A percentile compares a stretch with the other conserved stretches of the same genome.
Evolutionary conservation across 2,113 vertebrate species (phyloP).

Genomic region (Caranx ignobilis): DNA sequence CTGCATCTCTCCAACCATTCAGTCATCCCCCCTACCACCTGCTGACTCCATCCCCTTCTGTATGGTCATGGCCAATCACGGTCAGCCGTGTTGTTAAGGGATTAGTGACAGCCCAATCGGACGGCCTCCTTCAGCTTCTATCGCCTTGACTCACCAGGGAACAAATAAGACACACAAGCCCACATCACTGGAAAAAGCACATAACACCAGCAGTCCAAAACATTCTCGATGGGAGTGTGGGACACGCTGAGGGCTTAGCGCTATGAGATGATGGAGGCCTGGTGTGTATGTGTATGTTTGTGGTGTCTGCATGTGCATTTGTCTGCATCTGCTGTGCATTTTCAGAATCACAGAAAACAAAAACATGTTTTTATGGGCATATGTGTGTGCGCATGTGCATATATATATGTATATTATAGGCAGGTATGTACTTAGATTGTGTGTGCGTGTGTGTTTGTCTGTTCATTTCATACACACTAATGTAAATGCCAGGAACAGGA

Average conservation of each 20-base stretch:
- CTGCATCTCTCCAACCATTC: conserved; percentile 59
- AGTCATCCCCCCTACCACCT: conserved; percentile 68
- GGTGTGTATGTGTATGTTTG: conserved; percentile 49
- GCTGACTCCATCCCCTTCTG: conserved; percentile 63
- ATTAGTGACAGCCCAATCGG: conserved; percentile 78
- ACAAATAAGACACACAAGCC: conserved; percentile 67
- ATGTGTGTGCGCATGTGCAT: conserved; percentile 3
- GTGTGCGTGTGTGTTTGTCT: conserved; percentile 23
- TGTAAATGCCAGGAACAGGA: conserved; percentile 32
- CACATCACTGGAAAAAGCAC: conserved; percentile 57
- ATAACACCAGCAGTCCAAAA: conserved; percentile 70
- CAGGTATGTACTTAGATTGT: too few relatives aligned
- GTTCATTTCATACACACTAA: conserved; percentile 48
- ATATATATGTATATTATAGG: conserved; percentile 19
- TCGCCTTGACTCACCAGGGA: conserved; percentile 68
- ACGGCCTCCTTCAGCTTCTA: conserved; percentile 67
- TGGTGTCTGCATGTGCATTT: conserved; percentile 13
- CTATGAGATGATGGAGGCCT: conserved; percentile 47
- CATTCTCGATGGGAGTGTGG: conserved; percentile 72
- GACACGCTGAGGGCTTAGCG: conserved; percentile 75
- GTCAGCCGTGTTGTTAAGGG: conserved; percentile 77
- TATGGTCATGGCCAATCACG: conserved; percentile 69
- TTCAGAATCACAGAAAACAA: conserved; percentile 32
- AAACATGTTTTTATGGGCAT: conserved; percentile 36
- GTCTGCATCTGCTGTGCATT: conserved; percentile 35